phyloP scores from a whole-genome alignment of 2,113 vertebrate genomes.

The Hippotragus niger region DNA sequence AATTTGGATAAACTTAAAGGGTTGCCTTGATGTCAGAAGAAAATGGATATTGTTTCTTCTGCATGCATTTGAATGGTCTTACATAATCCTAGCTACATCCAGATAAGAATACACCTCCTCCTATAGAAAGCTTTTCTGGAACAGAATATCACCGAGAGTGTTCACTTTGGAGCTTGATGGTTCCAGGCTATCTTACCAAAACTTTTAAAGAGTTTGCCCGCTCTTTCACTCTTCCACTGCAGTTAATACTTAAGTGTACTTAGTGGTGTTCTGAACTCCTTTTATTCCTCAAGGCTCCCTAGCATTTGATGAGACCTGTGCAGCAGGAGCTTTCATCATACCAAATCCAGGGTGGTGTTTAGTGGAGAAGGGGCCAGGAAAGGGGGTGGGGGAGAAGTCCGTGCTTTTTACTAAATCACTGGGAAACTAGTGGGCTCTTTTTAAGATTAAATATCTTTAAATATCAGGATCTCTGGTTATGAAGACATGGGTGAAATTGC shows the following conservation, averaged over 20 bases:
- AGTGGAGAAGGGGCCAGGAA: background rate
- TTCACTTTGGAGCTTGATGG: background rate
- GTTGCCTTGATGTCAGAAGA: slow-evolving; percentile 49
- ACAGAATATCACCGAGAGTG: background rate
- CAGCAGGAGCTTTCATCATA: background rate
- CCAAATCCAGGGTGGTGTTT: background rate
- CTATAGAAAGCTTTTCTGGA: slow-evolving; percentile 31
- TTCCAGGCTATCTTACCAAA: slow-evolving; percentile 33
- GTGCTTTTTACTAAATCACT: background rate
- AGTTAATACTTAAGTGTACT: background rate
- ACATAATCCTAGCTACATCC: slow-evolving; percentile 24
- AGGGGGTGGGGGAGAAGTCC: background rate
- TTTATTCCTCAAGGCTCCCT: background rate
- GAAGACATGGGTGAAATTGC: background rate
- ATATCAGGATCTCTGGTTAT: background rate
- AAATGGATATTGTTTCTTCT: slow-evolving; percentile 47
- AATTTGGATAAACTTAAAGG: slow-evolving; percentile 58
- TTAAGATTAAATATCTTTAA: slow-evolving; percentile 38
- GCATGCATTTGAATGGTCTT: background rate
- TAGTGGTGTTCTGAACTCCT: background rate
- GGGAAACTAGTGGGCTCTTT: background rate
- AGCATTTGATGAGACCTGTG: slow-evolving; percentile 3
- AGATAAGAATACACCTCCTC: slow-evolving; percentile 43
- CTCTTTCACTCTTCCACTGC: background rate
- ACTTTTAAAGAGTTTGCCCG: background rate